phyloP scores from a whole-genome alignment of 2,797 vertebrate genomes.

The Tenualosa ilisha region DNA sequence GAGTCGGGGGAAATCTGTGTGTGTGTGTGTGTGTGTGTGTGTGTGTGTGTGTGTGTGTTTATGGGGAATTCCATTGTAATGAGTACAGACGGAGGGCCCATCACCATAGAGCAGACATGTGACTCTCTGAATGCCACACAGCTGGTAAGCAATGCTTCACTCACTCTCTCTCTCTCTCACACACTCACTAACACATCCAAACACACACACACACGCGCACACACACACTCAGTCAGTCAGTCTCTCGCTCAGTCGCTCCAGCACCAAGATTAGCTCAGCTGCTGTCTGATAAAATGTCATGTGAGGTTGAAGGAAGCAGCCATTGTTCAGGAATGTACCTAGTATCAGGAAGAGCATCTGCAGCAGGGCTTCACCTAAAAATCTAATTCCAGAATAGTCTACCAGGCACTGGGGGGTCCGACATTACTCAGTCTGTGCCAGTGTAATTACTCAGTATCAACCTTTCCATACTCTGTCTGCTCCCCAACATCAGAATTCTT shows the following conservation, averaged over 20 bases:
- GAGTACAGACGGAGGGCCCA: not conserved
- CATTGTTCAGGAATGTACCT: not conserved
- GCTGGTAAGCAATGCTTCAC: not conserved
- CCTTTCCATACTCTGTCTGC: not conserved
- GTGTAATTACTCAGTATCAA: not conserved
- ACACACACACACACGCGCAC: no score
- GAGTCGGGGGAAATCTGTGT: no score
- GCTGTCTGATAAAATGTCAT: not conserved
- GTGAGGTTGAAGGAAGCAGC: not conserved
- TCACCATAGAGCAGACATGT: constrained; percentile 14
- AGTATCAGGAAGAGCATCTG: not conserved
- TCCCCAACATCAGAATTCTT: no score
- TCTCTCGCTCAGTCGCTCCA: not conserved
- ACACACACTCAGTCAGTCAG: no score
- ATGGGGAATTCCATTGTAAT: not conserved
- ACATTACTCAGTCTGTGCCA: not conserved
- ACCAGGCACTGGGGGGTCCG: no score
- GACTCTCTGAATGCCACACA: not conserved
- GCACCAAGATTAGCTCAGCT: not conserved
- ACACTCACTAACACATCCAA: no score
- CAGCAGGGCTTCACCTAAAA: not conserved
- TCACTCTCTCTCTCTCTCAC: no score
- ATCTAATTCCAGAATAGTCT: no score
- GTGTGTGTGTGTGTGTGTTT: not conserved
- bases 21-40: not conserved